Conservation (phyloP, 2,113 vertebrate species). For the Toxotes chatareus region DNA sequence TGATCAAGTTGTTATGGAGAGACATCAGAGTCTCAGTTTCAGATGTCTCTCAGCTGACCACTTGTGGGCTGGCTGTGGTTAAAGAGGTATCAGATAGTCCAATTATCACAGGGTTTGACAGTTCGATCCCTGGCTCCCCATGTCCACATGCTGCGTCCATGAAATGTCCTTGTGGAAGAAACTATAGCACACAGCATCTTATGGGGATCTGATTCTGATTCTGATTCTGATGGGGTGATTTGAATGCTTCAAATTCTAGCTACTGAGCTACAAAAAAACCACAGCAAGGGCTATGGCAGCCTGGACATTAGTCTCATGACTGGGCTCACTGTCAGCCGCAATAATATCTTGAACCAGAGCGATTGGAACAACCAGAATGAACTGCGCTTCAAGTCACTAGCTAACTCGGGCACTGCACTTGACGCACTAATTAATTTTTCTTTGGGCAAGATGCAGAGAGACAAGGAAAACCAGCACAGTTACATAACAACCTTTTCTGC, state of each 20-base stretch:
- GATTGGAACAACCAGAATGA: not conserved
- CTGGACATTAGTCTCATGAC: not conserved
- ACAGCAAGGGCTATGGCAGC: no score
- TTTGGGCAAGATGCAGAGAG: conserved; percentile 28
- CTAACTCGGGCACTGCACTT: not conserved
- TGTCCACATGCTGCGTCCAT: not conserved
- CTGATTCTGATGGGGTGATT: no score
- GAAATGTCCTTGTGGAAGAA: not conserved
- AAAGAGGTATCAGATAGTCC: not conserved
- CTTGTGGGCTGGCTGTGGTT: not conserved
- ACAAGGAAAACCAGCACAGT: conserved; percentile 58
- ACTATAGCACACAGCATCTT: not conserved
- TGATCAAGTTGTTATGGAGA: not conserved
- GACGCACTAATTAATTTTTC: conserved; percentile 25
- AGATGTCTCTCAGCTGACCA: not conserved
- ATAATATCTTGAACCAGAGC: not conserved
- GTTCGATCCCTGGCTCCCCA: not conserved
- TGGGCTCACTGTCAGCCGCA: not conserved
- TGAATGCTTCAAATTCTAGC: not conserved
- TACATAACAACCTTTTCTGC: conserved; percentile 61
- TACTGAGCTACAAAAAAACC: not conserved
- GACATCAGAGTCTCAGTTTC: conserved; percentile 16
- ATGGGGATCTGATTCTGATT: no score
- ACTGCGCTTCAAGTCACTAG: conserved; percentile 21
- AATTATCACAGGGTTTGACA: no score